Evolutionary conservation across 2,888 invertebrate genomes (phyloP), one percentile per base, ranked within the genome.

Genomic region (Drosophila colorata): DNA sequence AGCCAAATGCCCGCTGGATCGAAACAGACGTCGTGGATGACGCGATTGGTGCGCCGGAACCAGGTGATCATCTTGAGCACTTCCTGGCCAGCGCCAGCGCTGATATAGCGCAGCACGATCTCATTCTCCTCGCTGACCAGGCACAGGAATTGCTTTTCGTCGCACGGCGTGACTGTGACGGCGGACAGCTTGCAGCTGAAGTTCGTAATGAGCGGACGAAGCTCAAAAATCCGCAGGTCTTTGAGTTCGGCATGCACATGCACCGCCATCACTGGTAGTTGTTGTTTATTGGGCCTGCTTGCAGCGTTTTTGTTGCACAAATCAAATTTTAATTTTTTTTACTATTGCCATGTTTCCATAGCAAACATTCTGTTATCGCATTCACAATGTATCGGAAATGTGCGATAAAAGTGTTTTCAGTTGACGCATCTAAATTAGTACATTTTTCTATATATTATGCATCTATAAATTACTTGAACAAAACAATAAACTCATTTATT

Each of bases 11-110:
- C 97, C 65, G 95, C 94, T 1, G 96, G 96, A 92, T 97, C 97
- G 92, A 97, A 97, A 91, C 97, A 96, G 91, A 97, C 93, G 88
- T 95, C 95, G 90, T 95, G 94, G 63, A 95, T 94, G 13, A 91
- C 90, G 47, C 92, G 90, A 44, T 90, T 87, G 51, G 90, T 88
- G 33, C 91, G 90, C 2, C 89, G 87, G 71, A 92, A 92, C 92
- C 92, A 92, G 35, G 90, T 89, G 57, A 92, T 86, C 72, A 92
- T 78, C 78, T 92, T 93, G 33, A 92, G 79, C 52, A 91, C 89
- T 72, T 91, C 90, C 74, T 90, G 89, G 9, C 90, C 90, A 23
- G 69, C 78, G 7, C 76, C 72, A 40, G 90, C 87, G 56, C 88
- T 90, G 48, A 90, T 90, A 67, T 91, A 92, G 23, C 92, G 91